Conservation (phyloP, 2,113 vertebrate species). For the Pleuronectes platessa region DNA sequence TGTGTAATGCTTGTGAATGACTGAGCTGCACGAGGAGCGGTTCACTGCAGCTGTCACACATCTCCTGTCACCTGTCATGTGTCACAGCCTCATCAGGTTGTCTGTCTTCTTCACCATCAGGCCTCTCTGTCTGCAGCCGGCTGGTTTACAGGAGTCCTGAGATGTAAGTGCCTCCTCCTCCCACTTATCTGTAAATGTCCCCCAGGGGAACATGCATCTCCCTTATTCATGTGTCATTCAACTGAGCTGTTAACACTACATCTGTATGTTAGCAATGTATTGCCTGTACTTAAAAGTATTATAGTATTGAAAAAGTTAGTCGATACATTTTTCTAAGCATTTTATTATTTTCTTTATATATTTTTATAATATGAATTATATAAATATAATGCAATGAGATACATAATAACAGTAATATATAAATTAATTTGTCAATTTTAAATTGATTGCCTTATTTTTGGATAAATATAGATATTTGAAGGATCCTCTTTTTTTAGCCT, state of each 20-base stretch:
- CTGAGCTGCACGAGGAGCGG: constrained; percentile 15
- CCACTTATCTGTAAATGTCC: not conserved
- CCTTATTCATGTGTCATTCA: not conserved
- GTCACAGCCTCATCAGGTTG: not conserved
- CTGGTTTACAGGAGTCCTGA: constrained; percentile 46
- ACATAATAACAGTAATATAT: too few relatives aligned
- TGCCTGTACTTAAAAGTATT: too few relatives aligned
- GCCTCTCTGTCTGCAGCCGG: constrained; percentile 44
- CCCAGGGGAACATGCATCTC: not conserved
- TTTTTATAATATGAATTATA: too few relatives aligned
- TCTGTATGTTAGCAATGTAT: not conserved
- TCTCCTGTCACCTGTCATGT: constrained; percentile 1
- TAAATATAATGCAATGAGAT: too few relatives aligned
- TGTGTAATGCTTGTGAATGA: constrained; percentile 4
- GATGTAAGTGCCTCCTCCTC: constrained; percentile 53
- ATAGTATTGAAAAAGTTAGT: too few relatives aligned
- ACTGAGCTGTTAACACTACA: not conserved
- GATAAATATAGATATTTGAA: too few relatives aligned
- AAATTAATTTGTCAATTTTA: not conserved
- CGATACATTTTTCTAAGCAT: too few relatives aligned
- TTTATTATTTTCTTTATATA: too few relatives aligned
- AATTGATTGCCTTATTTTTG: too few relatives aligned
- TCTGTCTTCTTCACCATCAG: constrained; percentile 24
- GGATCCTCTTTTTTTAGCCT: too few relatives aligned
- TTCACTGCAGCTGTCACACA: constrained; percentile 28